Base-by-base conservation (phyloP, 2,113 vertebrate species). In the Oophaga pumilio region DNA sequence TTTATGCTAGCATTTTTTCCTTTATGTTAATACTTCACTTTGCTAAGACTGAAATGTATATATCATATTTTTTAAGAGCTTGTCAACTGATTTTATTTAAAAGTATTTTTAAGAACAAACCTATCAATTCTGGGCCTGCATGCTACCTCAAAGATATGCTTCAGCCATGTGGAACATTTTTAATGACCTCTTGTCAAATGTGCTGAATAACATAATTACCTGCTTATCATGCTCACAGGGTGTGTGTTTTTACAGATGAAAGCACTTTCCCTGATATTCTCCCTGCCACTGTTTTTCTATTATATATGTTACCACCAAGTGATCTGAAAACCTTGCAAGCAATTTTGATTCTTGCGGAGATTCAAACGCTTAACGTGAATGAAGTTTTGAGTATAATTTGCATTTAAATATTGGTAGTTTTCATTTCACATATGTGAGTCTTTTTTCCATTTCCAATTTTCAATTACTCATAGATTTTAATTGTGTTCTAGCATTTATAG, bases 161-260 rank as follows among this genome's bases (percentile, higher is more conserved):
- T 82, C 86, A 87, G 78, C 86, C 86, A 87, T 82, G 86, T 82
- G 79, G 86, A 82, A 87, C 86, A 87, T 87, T 82, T 82, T 87
- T 87, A 87, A 87, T 87, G 86, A 87, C 86, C 86, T 87, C 66
- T 87, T 87, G 86, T 87, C 86, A 87, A 87, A 73, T 82, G 78
- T 81, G 64, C 86, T 82, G 86, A 87, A 82, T 87, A 87, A 87
- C 86, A 87, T 87, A 87, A 87, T 87, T 87, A 87, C 82, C 86
- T 82, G 64, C 79, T 74, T 87, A 82, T 82, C 69, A 87, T 76
- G 68, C 71, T 87, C 86, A 82, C 86, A 62, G 86, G 86, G 86
- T 87, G 69, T 87, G 71, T 82, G 86, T 76, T 87, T 87, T 87
- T 57, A 82, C 56, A 87, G 78, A 28, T 74, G 79, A 74, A 59